Conservation (phyloP, 2,113 vertebrate species). For the Seriola quinqueradiata region DNA sequence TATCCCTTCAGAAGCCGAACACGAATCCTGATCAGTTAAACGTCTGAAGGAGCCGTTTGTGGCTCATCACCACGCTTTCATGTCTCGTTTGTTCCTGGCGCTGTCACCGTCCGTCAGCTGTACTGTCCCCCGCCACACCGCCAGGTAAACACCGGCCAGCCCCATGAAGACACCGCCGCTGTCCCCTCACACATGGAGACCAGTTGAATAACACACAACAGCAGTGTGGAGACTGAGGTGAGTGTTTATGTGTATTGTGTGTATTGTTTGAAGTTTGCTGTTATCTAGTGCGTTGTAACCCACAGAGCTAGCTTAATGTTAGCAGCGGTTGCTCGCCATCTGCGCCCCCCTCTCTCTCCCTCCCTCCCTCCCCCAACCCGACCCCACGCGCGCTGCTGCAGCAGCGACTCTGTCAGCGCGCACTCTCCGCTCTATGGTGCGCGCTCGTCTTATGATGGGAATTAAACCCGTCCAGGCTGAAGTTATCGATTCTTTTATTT, state of each 20-base stretch:
- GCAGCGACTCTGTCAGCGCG: slow-evolving; percentile 57
- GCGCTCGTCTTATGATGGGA: slow-evolving; percentile 64
- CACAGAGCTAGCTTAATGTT: slow-evolving; percentile 32
- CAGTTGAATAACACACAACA: slow-evolving; percentile 47
- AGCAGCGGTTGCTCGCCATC: slow-evolving; percentile 27
- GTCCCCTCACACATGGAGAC: slow-evolving; percentile 65
- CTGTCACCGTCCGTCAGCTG: slow-evolving; percentile 74
- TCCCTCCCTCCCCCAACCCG: not conserved
- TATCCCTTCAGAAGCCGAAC: slow-evolving; percentile 46
- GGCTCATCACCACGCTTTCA: slow-evolving; percentile 27
- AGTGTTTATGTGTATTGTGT: slow-evolving; percentile 63
- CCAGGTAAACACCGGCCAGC: slow-evolving; percentile 76
- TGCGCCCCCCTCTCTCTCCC: slow-evolving; percentile 19
- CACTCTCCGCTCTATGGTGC: slow-evolving; percentile 42
- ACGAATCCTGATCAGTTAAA: slow-evolving; percentile 8
- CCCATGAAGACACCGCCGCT: slow-evolving; percentile 56
- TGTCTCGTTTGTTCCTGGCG: slow-evolving; percentile 55
- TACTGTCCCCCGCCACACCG: slow-evolving; percentile 38
- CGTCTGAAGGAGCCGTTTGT: slow-evolving; percentile 21
- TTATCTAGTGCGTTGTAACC: slow-evolving; percentile 8
- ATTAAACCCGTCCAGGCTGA: slow-evolving; percentile 63
- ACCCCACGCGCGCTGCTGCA: not conserved
- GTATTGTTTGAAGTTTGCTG: not conserved
- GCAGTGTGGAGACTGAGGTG: slow-evolving; percentile 73
- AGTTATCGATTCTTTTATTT: slow-evolving; percentile 38